Conservation (phyloP, 2,797 vertebrate species). For the Lacerta agilis region DNA sequence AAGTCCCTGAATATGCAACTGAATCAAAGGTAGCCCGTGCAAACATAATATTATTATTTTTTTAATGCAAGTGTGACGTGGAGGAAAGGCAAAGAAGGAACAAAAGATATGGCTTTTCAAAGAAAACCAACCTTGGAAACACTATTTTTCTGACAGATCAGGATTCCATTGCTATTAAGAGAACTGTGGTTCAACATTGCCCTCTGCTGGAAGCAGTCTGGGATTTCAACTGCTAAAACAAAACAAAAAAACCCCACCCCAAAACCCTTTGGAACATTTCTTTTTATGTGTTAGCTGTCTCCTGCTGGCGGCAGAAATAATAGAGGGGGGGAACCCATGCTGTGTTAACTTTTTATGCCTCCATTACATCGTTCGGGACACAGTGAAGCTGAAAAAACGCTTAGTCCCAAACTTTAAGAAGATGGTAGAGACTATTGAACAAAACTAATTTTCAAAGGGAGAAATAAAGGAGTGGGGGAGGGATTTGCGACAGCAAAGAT, state of each 20-base stretch:
- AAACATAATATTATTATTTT: slow-evolving; percentile 2
- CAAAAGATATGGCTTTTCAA: not conserved
- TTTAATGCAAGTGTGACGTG: not conserved
- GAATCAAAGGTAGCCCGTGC: slow-evolving; percentile 1
- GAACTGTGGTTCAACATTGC: slow-evolving; percentile 41
- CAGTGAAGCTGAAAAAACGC: slow-evolving; percentile 8
- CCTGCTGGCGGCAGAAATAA: slow-evolving; percentile 10
- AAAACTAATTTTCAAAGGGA: not conserved
- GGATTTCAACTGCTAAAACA: not conserved
- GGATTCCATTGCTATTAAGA: not conserved
- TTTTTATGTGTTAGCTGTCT: slow-evolving; percentile 9
- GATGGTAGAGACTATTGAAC: not conserved
- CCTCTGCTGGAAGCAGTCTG: slow-evolving; percentile 51
- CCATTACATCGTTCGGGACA: slow-evolving; percentile 11
- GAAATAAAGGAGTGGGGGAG: not conserved
- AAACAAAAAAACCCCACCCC: not conserved
- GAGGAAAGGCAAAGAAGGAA: not conserved
- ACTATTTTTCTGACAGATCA: not conserved
- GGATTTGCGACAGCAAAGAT: not conserved
- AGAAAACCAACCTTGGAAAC: not conserved
- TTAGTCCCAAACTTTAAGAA: slow-evolving; percentile 25
- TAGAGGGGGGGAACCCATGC: not conserved
- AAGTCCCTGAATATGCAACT: slow-evolving; percentile 29
- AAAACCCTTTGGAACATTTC: not conserved
- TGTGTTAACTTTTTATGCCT: slow-evolving; percentile 28